Base-by-base conservation (phyloP, 2,888 invertebrate genomes). In the Sipha maydis region DNA sequence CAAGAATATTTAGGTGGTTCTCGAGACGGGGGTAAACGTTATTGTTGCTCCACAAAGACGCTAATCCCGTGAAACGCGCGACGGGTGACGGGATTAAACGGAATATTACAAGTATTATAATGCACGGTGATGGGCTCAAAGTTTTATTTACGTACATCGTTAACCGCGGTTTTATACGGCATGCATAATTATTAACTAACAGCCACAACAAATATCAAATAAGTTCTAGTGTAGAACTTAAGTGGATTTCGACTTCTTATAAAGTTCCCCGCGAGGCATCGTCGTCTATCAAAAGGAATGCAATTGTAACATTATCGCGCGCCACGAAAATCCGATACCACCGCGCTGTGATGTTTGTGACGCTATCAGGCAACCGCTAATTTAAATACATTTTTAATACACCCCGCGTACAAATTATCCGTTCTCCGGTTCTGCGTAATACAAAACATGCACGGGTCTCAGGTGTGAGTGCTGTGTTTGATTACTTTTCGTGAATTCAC, bases 121-220 rank as follows among this genome's bases (percentile, higher is more conserved):
- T 14, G 14, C 48, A 14, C 14, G 48, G 14, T 1, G 48, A 14
- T 48, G 48, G 48, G n/a, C 14, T 1, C 2, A 71, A 71, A 71
- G 69, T 71, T 71, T 71, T 28, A 71, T 71, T 71, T 71, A 71
- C n/a, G n/a, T n/a, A n/a, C 69, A 28, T 71, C 69, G 28, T 28
- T 71, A 71, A 28, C 69, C 69, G 69, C 14, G 48, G 48, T 71
- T 31, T 71, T 14, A 28, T 71, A 28, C 31, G 28, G 28, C 3
- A 14, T 9, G 69, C 69, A 28, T 61, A 61, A 61, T 61, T 61
- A 61, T 61, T 61, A 61, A 8, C 48, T 48, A 25, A 61, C 25
- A 25, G 25, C 61, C 8, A 61, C 21, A 61, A 61, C 61, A 25
- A 61, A 61, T 61, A 25, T 7, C 61, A 25, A 61, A 61, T 61